Base-by-base conservation (phyloP, 2,888 invertebrate species). In the Mongoloraphidia duomilia region DNA sequence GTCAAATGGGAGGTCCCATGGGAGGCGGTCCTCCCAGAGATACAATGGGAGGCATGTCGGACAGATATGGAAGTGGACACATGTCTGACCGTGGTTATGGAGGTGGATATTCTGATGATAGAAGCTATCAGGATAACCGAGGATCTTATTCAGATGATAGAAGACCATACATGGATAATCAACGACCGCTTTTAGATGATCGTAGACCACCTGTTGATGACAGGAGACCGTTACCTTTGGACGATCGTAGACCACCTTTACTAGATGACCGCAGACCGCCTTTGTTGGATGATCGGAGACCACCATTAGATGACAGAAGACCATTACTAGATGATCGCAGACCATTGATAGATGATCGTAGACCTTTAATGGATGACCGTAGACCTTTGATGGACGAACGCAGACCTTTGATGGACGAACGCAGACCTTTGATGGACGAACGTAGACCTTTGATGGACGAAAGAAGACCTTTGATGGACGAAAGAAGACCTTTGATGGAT, bases 211-310 rank as follows among this genome's bases (percentile, higher is more conserved):
- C 40, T 11, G 42, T 41, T 47, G 53, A 43, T 46, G 60, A 62
- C 43, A 56, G 62, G 9, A 52, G 62, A 44, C 59, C 62, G 1
- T 42, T 26, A 26, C 26, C 26, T 26, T 50, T 52, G 11, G 54
- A 52, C 11, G 55, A 54, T 34, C 49, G 48, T 5, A 38, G 48
- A 11, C 53, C 62, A 1, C 42, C 26, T 26, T 26, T 26, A 26
- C 50, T 52, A 9, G 54, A 52, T 12, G 55, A 54, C 33, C 49
- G 48, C 2, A 38, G 48, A 11, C 53, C 58, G 43, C 14, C 52
- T 34, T 56, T 55, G 26, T 61, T 56, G 44, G 62, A 62, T 45
- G 63, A 63, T 49, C 54, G 63, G 35, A 56, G 63, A 47, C 56
- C 58, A 43, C 14, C 44, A 12, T 38, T 47, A 39, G 47, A 47